Evolutionary conservation across 1,140 invertebrate genomes (phyloP), one percentile per base, ranked within the genome.

Genomic region (Pogonomyrmex californicus): DNA sequence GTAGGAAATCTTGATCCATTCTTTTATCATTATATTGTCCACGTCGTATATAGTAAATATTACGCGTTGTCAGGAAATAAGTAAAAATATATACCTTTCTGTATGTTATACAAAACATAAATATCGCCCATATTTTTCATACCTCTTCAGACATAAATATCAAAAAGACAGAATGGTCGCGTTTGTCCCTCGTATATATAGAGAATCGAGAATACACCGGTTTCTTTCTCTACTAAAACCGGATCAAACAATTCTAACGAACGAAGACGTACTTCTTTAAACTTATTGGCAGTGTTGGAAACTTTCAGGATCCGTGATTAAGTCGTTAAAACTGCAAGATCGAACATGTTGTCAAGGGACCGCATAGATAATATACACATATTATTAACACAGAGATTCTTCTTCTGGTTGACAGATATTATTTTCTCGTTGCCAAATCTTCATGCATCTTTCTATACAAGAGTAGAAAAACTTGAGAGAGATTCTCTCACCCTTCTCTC

Each of bases 21-120:
- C 76, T 76, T 85, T 90, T 86, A 75, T 92, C 85, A 88, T 91
- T 89, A 93, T 93, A 93, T 93, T 93, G 92, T 93, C 92, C 85
- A 92, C 86, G 87, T 93, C 88, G 75, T 91, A 91, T 78, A 49
- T 91, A 92, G 65, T 87, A 87, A 91, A 88, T 23, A 23, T 91
- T 83, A 88, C 81, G 66, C 49, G 60, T 41, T 75, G 87, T 77
- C 85, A 66, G 75, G 63, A 87, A 92, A 87, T 79, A 87, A 90
- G 85, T 70, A 88, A 85, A 91, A 68, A 89, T 87, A 91, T 87
- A 91, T 90, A 90, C 62, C 44, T 60, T 73, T 90, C 60, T 79
- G 79, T 79, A 41, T 76, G 56, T 85, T 62, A 58, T 23, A 49
- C 41, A 82, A 82, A 83, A 83, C 63, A 23, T 49, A 86, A 86